These are phyloP conservation scores for Tipula helvola DNA, from an alignment of 2,888 invertebrate genomes.

Conservation along the genomic window DNA sequence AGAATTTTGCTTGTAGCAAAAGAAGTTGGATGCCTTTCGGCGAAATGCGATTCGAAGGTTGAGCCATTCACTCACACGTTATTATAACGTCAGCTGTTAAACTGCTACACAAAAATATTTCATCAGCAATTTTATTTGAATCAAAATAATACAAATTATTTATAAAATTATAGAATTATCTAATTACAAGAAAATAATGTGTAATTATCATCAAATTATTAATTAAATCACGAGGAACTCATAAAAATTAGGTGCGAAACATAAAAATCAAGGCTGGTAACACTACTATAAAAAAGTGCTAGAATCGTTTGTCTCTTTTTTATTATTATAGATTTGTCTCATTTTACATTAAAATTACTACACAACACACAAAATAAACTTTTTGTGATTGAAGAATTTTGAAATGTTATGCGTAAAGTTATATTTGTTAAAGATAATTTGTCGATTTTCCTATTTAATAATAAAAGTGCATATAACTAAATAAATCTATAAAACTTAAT, in stretches of 20 bases:
- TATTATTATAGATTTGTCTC: not conserved
- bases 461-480: not conserved
- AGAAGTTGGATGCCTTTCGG: not conserved
- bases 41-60: not conserved
- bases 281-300: not conserved
- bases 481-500: not conserved
- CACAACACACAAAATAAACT: constrained; percentile 5
- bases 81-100: not conserved
- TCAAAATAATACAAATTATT: not conserved
- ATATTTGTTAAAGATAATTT: not conserved
- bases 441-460: not conserved
- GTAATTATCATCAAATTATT: not conserved
- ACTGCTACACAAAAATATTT: not conserved
- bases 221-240: not conserved
- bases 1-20: not conserved
- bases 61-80: not conserved
- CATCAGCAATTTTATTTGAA: not conserved
- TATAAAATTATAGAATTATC: not conserved
- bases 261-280: not conserved
- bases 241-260: not conserved
- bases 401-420: constrained; percentile 8
- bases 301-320: not conserved
- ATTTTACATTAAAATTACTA: not conserved
- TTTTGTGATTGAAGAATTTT: not conserved
- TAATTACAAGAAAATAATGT: not conserved